Conservation (phyloP, 2,888 invertebrate species). For the Stegana nigrithorax region DNA sequence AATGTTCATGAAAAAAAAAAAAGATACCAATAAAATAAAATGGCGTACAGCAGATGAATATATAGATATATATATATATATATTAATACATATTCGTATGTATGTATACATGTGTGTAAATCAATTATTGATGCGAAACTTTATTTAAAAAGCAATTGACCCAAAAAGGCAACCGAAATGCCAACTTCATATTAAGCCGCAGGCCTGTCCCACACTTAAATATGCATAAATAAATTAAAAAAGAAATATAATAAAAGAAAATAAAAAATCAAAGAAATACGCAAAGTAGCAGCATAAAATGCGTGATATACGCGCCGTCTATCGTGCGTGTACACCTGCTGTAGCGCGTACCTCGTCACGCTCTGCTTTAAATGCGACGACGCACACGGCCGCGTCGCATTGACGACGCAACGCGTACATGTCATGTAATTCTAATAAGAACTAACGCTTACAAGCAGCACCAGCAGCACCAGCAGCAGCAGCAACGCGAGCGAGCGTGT, state of each 20-base stretch:
- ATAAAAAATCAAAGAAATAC: slow-evolving; percentile 4
- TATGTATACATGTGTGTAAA: background rate
- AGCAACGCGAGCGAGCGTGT: no score
- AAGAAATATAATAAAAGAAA: background rate
- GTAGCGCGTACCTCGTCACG: no score
- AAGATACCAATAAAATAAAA: background rate
- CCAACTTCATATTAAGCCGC: background rate
- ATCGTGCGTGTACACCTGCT: background rate
- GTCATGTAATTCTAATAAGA: slow-evolving; percentile 4
- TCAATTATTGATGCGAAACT: background rate
- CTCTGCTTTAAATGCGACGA: slow-evolving; percentile 3
- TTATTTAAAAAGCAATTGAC: background rate
- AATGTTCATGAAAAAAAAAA: no score
- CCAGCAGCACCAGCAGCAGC: no score
- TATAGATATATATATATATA: background rate
- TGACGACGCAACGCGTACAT: no score
- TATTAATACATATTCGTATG: background rate
- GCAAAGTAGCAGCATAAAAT: no score
- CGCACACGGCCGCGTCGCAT: no score
- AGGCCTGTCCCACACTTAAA: no score
- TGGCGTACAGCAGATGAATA: background rate
- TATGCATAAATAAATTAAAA: background rate
- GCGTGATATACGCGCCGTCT: no score
- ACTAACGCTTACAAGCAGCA: no score
- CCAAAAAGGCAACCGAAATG: background rate